A percentile compares a stretch with the other conserved stretches of the same genome.
Evolutionary conservation across 1,140 invertebrate species (phyloP).

Genomic region (Brachionus paranguensis): DNA sequence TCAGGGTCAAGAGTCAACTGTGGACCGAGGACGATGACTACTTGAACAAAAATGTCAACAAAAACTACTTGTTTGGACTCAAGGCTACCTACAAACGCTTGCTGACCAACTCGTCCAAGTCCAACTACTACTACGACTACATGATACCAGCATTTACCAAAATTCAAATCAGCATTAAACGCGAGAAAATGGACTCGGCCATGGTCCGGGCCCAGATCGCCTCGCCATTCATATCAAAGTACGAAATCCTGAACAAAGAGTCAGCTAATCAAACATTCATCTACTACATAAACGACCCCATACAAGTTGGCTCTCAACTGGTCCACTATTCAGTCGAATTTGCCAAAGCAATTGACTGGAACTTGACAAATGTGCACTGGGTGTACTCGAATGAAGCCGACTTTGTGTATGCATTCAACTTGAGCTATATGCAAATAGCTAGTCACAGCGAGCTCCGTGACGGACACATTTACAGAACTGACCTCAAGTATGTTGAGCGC

Average conservation of each 20-base stretch:
- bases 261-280: constrained; percentile 13
- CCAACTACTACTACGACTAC: constrained; percentile 23
- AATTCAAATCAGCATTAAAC: neutral
- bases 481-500: neutral
- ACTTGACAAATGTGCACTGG: neutral
- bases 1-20: neutral
- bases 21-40: neutral
- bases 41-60: constrained; percentile 3
- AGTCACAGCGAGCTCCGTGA: neutral
- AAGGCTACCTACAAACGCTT: constrained; percentile 25
- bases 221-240: constrained; percentile 3
- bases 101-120: neutral
- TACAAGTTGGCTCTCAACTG: neutral
- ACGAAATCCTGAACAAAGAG: constrained; percentile 30
- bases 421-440: neutral
- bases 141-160: constrained; percentile 37
- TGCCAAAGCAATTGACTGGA: neutral
- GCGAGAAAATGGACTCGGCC: neutral
- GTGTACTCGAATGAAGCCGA: neutral
- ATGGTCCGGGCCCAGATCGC: neutral
- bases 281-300: constrained; percentile 12
- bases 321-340: neutral
- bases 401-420: neutral
- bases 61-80: neutral
- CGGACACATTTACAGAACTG: neutral